Evolutionary conservation across 2,888 invertebrate species (phyloP).

Genomic region (Globia sparganii): DNA sequence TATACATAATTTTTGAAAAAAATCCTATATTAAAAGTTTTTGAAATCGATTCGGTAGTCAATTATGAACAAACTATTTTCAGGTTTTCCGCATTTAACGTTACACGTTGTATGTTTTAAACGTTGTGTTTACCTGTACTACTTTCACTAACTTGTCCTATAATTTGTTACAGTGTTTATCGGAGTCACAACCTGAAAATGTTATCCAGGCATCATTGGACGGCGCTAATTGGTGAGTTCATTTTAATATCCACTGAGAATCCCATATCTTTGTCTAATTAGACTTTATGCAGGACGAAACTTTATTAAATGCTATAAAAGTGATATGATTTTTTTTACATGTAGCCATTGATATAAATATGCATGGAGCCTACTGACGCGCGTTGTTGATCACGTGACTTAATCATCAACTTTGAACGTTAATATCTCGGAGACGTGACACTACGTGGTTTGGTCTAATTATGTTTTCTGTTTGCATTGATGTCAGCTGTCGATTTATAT

Average conservation of each 20-base stretch:
- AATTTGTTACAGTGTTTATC: slow-evolving; percentile 74
- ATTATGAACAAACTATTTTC: too few relatives aligned
- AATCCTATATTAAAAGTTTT: too few relatives aligned
- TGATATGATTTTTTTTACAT: neutral
- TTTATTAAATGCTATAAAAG: neutral
- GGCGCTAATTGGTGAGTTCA: slow-evolving; percentile 78
- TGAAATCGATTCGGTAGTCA: too few relatives aligned
- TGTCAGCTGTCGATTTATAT: neutral
- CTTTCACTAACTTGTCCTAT: slow-evolving; percentile 39
- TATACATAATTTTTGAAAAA: too few relatives aligned
- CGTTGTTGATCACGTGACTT: neutral
- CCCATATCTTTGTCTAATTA: neutral
- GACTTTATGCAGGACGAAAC: neutral
- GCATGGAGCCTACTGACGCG: neutral
- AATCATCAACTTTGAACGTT: neutral
- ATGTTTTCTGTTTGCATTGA: neutral
- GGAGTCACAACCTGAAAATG: slow-evolving; percentile 71
- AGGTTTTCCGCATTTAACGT: too few relatives aligned
- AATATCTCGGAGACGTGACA: neutral
- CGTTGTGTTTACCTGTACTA: neutral
- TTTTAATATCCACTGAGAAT: slow-evolving; percentile 9
- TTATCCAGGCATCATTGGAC: slow-evolving; percentile 75
- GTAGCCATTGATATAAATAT: too few relatives aligned
- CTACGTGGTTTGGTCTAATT: neutral
- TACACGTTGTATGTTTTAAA: neutral